phyloP scores from a whole-genome alignment of 2,113 vertebrate genomes.

The Phaethon lepturus region DNA sequence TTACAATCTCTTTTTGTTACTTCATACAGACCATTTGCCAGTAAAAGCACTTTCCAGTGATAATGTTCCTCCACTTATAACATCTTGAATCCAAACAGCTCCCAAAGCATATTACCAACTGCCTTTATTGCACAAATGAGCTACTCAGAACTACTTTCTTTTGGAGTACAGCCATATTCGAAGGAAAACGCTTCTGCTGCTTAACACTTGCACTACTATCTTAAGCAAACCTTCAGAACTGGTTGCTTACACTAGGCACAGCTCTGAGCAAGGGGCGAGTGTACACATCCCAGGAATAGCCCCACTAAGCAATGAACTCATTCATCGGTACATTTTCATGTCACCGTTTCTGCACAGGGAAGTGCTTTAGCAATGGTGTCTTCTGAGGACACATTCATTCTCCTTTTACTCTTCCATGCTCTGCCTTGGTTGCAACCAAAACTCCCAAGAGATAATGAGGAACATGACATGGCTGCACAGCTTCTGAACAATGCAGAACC shows the following conservation, averaged over 20 bases:
- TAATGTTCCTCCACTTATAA: not conserved
- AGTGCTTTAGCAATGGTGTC: not conserved
- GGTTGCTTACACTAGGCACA: not conserved
- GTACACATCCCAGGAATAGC: slow-evolving; percentile 22
- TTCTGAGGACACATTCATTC: not conserved
- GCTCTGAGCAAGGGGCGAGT: not conserved
- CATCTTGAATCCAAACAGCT: not conserved
- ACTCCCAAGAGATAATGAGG: not conserved
- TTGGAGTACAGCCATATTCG: not conserved
- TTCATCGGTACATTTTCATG: not conserved
- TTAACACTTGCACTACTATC: not conserved
- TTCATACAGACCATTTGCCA: not conserved
- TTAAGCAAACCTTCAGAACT: slow-evolving; percentile 9
- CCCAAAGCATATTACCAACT: slow-evolving; percentile 4
- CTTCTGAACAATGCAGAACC: not conserved
- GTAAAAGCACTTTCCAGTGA: slow-evolving; percentile 2
- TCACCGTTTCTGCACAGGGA: not conserved
- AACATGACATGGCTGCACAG: not conserved
- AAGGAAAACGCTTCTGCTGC: not conserved
- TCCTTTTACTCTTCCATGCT: not conserved
- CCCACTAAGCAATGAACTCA: not conserved
- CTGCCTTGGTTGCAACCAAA: not conserved
- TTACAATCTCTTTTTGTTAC: not conserved
- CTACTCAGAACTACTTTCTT: not conserved
- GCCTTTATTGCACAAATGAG: not conserved